phyloP scores from a whole-genome alignment of 2,797 vertebrate species.

The Fratercula arctica region DNA sequence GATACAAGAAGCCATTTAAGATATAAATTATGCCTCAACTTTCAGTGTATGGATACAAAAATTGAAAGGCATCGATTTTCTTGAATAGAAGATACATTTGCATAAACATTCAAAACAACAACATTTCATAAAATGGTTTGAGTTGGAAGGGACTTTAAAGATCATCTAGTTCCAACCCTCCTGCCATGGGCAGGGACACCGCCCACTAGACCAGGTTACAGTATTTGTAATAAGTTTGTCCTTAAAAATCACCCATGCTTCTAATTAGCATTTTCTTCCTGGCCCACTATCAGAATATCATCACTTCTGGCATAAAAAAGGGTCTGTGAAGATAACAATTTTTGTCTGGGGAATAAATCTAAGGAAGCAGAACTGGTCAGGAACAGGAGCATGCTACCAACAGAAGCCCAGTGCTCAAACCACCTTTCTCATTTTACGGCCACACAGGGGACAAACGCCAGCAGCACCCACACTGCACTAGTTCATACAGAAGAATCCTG shows the following conservation, averaged over 20 bases:
- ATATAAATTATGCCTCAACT: not conserved
- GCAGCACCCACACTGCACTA: not conserved
- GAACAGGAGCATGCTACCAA: not conserved
- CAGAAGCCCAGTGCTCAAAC: not conserved
- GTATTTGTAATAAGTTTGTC: not conserved
- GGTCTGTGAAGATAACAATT: not conserved
- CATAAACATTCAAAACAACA: not conserved
- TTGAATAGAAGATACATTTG: not conserved
- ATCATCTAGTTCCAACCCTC: not conserved
- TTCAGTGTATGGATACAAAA: not conserved
- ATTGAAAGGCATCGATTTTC: not conserved
- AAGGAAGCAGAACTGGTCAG: not conserved
- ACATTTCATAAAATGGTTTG: not conserved
- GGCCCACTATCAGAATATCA: not conserved
- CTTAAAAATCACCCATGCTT: not conserved
- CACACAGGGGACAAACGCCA: not conserved
- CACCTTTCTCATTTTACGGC: not conserved
- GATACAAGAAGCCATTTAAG: not conserved
- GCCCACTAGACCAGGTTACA: not conserved
- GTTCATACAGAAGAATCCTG: not conserved
- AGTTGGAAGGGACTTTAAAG: not conserved
- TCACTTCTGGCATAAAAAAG: not conserved
- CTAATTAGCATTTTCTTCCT: not conserved
- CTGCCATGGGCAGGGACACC: not conserved
- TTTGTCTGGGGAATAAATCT: not conserved